Conservation (phyloP, 2,797 vertebrate species). For the Propithecus perrieri region DNA sequence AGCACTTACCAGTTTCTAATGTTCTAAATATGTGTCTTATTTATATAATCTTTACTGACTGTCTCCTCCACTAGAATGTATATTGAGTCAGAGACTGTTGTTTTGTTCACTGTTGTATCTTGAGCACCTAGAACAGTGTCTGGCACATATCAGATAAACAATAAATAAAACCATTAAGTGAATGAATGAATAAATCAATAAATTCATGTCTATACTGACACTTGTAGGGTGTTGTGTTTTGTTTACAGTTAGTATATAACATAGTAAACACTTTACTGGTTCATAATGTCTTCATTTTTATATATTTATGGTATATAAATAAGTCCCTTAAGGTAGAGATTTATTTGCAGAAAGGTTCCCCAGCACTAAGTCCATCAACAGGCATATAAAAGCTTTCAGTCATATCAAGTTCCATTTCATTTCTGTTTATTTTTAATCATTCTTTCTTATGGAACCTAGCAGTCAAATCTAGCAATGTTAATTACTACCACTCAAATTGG, state of each 20-base stretch:
- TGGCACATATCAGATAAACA: not conserved
- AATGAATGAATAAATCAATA: not conserved
- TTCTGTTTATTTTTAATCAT: constrained; percentile 7
- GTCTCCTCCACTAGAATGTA: not conserved
- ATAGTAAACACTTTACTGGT: not conserved
- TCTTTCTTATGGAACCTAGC: not conserved
- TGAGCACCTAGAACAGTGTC: not conserved
- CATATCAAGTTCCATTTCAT: not conserved
- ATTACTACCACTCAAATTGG: not conserved
- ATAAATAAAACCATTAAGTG: not conserved
- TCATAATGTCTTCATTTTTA: not conserved
- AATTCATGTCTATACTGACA: not conserved
- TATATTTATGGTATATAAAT: not conserved
- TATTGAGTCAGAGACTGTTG: not conserved
- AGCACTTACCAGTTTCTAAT: not conserved
- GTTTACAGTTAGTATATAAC: not conserved
- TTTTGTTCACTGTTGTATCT: not conserved
- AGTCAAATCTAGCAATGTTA: not conserved
- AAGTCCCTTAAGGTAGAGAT: not conserved
- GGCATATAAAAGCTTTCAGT: not conserved
- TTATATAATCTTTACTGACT: not conserved
- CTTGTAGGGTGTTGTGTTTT: not conserved
- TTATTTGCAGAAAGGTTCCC: not conserved
- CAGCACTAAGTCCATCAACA: not conserved
- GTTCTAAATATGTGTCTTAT: not conserved